Conservation (phyloP, 2,113 vertebrate genomes). For the Miniopterus natalensis region DNA sequence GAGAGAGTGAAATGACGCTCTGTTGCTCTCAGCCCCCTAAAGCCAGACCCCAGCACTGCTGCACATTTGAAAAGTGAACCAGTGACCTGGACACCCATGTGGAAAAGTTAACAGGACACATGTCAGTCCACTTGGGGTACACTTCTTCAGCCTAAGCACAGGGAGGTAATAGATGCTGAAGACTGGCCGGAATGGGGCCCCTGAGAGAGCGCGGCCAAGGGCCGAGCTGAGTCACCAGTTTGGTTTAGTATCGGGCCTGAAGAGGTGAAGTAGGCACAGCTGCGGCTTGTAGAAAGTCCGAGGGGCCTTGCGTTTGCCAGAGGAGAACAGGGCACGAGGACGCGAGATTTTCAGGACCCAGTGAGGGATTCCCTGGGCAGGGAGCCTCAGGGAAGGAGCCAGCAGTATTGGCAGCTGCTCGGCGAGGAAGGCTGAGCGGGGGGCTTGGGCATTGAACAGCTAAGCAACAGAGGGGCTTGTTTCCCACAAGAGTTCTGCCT, state of each 20-base stretch:
- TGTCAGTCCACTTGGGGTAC: neutral
- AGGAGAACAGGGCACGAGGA: neutral
- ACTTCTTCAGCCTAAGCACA: neutral
- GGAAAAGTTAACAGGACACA: neutral
- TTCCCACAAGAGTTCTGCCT: neutral
- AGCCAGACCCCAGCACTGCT: neutral
- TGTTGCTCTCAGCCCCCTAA: neutral
- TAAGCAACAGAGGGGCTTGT: neutral
- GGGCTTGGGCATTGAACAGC: neutral
- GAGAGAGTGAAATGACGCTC: neutral
- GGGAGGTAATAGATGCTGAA: neutral
- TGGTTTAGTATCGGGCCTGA: neutral
- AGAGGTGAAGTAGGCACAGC: neutral
- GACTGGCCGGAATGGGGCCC: neutral
- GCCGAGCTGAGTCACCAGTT: neutral
- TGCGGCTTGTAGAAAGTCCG: slow-evolving; percentile 4
- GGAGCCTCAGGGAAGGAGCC: neutral
- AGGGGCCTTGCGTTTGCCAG: neutral
- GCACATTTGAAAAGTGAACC: neutral
- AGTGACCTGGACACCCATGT: neutral
- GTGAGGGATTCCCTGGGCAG: neutral
- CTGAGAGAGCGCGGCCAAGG: neutral
- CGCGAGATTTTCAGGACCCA: neutral
- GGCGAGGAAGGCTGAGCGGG: neutral
- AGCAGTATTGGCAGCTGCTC: neutral